Evolutionary conservation across 2,113 vertebrate genomes (phyloP), one percentile per base, ranked within the genome.

Genomic region (Archilochus colubris): DNA sequence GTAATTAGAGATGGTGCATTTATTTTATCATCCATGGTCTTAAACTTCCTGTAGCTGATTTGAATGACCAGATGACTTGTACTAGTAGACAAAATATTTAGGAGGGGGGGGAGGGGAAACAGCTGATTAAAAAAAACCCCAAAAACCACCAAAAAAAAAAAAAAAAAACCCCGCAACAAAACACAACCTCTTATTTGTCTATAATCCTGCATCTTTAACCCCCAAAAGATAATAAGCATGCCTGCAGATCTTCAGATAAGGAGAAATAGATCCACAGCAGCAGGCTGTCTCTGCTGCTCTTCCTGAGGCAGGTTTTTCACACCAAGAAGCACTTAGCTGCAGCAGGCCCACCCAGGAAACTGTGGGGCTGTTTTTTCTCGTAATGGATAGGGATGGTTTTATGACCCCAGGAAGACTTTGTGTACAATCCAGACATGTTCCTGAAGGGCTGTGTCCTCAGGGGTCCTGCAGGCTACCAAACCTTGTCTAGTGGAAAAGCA

Each of bases 1-100:
- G 33, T 86, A 93, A 94, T 96, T 96, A 92, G 89, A 55, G 46
- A 63, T 86, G 43, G 57, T 91, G 31, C n/a, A 70, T 86, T 58
- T 79, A 79, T 79, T 93, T 89, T 95, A 78, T 93, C 68, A 81
- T 84, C 70, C 48, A 36, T 16, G 8, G 48, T 95, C 70, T 93
- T 95, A 82, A 88, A 62, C 64, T 92, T 95, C 46, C 30, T 80
- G 14, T 84, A 73, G 74, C 63, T 92, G 51, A 77, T 80, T 64
- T 31, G 78, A 86, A 74, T 82, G 91, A 86, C 79, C 74, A 61
- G 51, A 76, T 86, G 30, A 95, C 69, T 94, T 88, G 79, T 78
- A 51, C 4, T 31, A 64, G 13, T 38, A 87, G 23, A 12, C 23
- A 20, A 51, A 28, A 6, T 54, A 63, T 72, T 33, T 64, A 4